Percentiles rank a stretch among this genome's conserved stretches.
Evolutionary conservation across 2,888 invertebrate species (phyloP).

Genomic region (Cremastinae sp.): DNA sequence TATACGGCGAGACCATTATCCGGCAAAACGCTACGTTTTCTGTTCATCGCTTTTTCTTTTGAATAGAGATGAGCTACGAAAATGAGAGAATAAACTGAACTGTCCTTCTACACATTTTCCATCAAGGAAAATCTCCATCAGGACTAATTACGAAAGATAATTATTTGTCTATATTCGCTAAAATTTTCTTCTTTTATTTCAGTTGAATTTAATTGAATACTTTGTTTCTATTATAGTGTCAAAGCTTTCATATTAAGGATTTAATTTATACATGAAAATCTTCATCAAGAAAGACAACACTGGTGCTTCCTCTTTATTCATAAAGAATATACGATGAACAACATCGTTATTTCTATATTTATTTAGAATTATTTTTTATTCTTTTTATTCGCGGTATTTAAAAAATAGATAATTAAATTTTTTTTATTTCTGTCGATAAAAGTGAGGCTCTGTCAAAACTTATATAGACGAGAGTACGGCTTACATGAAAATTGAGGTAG

Average conservation of each 20-base stretch:
- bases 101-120: slow-evolving; percentile 7
- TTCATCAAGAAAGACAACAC: no score
- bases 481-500: neutral
- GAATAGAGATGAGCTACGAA: neutral
- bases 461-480: neutral
- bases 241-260: no score
- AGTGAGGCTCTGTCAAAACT: no score
- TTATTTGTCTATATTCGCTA: slow-evolving; percentile 72
- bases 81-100: slow-evolving; percentile 5
- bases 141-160: slow-evolving; percentile 56
- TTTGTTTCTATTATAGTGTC: no score
- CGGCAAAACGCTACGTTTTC: slow-evolving; percentile 23
- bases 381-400: no score
- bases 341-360: no score
- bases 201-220: slow-evolving; percentile 73
- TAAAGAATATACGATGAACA: no score
- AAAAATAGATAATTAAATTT: no score
- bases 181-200: slow-evolving; percentile 69
- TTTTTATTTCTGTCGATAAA: no score
- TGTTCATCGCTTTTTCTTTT: slow-evolving; percentile 28
- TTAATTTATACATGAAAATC: no score
- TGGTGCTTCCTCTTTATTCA: no score
- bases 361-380: no score
- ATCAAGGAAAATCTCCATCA: slow-evolving; percentile 13
- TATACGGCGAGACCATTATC: slow-evolving; percentile 66